Conservation (phyloP, 2,888 invertebrate genomes). For the Helicoverpa assulta region DNA sequence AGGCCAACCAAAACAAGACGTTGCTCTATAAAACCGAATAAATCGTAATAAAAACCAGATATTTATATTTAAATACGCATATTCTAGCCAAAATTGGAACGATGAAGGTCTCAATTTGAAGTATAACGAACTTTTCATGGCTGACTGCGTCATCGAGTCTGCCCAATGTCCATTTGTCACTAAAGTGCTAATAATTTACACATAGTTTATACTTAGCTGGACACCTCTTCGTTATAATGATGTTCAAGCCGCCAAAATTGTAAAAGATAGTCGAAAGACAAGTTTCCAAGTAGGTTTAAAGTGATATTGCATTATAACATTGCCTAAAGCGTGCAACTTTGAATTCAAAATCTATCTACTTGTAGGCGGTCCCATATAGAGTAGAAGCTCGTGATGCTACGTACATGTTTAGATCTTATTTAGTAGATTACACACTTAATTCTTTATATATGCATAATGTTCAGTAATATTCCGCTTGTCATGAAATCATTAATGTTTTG, state of each 20-base stretch:
- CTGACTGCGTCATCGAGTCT: slow-evolving; percentile 2
- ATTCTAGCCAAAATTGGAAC: slow-evolving; percentile 9
- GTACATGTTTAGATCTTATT: neutral
- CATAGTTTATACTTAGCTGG: slow-evolving; percentile 9
- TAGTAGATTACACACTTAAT: neutral
- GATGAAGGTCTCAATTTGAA: slow-evolving; percentile 23
- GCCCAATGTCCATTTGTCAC: slow-evolving; percentile 29
- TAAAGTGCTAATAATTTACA: slow-evolving; percentile 34
- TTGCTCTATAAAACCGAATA: neutral
- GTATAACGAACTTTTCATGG: slow-evolving; percentile 41
- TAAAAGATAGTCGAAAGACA: slow-evolving; percentile 11
- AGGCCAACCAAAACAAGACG: neutral
- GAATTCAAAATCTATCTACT: too few relatives aligned
- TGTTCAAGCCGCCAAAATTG: neutral
- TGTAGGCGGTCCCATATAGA: too few relatives aligned
- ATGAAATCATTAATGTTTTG: slow-evolving; percentile 1
- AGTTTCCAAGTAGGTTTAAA: neutral
- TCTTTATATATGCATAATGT: neutral
- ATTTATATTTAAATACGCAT: slow-evolving; percentile 10
- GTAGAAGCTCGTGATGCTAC: too few relatives aligned
- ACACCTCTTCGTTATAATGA: slow-evolving; percentile 7
- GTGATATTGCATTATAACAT: neutral
- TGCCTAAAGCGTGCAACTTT: neutral
- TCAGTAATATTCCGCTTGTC: slow-evolving; percentile 1
- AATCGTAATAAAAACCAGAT: slow-evolving; percentile 1